Evolutionary conservation across 2,888 invertebrate genomes (phyloP), one percentile per base, ranked within the genome.

Genomic region (Mimas tiliae): DNA sequence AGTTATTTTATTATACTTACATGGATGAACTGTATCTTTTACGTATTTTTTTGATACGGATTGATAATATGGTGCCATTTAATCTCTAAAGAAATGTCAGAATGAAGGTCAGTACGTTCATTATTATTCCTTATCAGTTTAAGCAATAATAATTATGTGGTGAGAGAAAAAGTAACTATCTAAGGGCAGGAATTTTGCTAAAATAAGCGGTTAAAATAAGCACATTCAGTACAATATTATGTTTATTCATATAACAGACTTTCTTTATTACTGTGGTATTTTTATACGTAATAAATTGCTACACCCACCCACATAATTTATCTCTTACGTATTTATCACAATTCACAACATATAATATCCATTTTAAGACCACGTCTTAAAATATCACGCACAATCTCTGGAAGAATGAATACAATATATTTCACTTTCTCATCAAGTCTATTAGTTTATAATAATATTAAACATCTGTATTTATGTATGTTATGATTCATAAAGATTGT

Each of bases 321-420:
- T 11, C 11, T 34, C 16, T 55, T 38, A 55, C 55, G 38, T 16
- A 55, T 38, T 55, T 16, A 55, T 4, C 55, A 16, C 55, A 38
- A 38, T 38, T 4, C 55, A 16, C 55, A 38, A 38, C 55, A 7
- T 38, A 38, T 3, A 55, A 16, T 38, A 38, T 16, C 16, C 11
- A 55, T 55, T 38, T 55, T 55, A 55, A 16, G 34, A 55, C 16
- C 11, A 55, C 34, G n/a, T 55, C 55, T 48, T 16, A 16, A 48
- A 16, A 6, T 48, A 16, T 14, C 19, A 21, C 4, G 9, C 12
- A 51, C 11, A 21, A 19, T 12, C 12, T 34, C 11, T 9, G 7
- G 4, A 11, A n/a, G n/a, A 34, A 34, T 21, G 34, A 55, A 55
- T 16, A 55, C 14, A 52, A 27, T 38, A 38, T 38, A 48, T 48